Conservation (phyloP, 2,113 vertebrate genomes). For the Sinocyclocheilus grahami region DNA sequence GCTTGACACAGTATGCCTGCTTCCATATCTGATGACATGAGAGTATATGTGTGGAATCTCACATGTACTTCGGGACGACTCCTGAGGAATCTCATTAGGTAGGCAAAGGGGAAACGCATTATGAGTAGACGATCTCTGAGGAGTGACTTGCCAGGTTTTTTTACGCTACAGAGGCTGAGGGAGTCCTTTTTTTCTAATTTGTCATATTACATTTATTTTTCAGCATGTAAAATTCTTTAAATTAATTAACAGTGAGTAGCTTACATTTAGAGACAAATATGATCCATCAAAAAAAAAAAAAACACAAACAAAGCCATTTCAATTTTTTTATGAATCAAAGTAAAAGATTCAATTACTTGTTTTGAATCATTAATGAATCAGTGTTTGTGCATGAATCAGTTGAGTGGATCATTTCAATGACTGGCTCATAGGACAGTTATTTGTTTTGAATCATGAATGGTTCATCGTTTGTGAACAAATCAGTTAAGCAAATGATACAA, state of each 20-base stretch:
- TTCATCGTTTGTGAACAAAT: not conserved
- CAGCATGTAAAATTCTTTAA: not conserved
- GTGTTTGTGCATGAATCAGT: not conserved
- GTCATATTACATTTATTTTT: not conserved
- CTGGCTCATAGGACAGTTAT: not conserved
- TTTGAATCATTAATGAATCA: not conserved
- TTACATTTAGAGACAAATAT: not conserved
- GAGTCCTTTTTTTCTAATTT: not conserved
- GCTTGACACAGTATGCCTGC: slow-evolving; percentile 31
- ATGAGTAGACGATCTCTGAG: not conserved
- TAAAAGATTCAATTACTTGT: not conserved
- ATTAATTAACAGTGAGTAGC: not conserved
- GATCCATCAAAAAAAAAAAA: not conserved
- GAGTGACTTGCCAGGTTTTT: not conserved
- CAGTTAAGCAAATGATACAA: not conserved
- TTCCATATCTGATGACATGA: slow-evolving; percentile 18
- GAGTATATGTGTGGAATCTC: slow-evolving; percentile 27
- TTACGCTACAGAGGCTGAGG: not conserved
- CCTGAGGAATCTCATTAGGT: slow-evolving; percentile 32
- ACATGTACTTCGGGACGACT: not conserved
- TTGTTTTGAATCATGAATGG: not conserved
- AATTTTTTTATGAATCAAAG: too few species aligned
- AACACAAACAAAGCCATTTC: not conserved
- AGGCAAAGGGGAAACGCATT: not conserved
- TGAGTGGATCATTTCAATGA: not conserved